phyloP scores from a whole-genome alignment of 2,888 invertebrate species.

The Plusia festucae region DNA sequence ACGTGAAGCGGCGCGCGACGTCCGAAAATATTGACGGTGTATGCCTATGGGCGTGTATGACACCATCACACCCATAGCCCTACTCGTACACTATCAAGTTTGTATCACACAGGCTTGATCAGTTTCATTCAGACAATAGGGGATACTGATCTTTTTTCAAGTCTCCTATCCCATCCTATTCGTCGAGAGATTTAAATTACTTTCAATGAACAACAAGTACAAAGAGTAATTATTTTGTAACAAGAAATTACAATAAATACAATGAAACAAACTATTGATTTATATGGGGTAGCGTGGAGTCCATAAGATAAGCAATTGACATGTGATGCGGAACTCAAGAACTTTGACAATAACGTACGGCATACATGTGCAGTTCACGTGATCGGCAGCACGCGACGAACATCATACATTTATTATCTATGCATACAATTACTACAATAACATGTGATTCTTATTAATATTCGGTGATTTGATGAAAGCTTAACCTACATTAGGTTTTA shows the following conservation, averaged over 20 bases:
- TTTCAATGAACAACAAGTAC: too few species aligned
- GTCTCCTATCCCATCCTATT: too few species aligned
- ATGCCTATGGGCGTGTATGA: too few species aligned
- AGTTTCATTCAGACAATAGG: too few species aligned
- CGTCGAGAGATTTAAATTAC: too few species aligned
- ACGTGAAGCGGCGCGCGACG: too few species aligned
- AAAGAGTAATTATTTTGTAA: background rate
- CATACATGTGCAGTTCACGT: constrained; percentile 42
- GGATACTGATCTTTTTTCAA: too few species aligned
- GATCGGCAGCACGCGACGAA: constrained; percentile 43
- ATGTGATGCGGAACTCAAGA: constrained; percentile 43
- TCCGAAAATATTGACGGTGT: too few species aligned
- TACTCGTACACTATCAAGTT: too few species aligned
- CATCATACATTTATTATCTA: constrained; percentile 29
- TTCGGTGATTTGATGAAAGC: background rate
- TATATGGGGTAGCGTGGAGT: constrained; percentile 21
- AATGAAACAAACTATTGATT: constrained; percentile 26
- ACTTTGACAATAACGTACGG: constrained; percentile 49
- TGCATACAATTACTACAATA: constrained; percentile 17
- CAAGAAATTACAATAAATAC: background rate
- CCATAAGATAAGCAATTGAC: constrained; percentile 38
- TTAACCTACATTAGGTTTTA: background rate
- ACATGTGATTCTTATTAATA: constrained; percentile 11
- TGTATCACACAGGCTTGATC: too few species aligned
- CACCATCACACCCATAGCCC: too few species aligned